Evolutionary conservation across 2,113 vertebrate genomes (phyloP).

Genomic region (Circaetus gallicus): DNA sequence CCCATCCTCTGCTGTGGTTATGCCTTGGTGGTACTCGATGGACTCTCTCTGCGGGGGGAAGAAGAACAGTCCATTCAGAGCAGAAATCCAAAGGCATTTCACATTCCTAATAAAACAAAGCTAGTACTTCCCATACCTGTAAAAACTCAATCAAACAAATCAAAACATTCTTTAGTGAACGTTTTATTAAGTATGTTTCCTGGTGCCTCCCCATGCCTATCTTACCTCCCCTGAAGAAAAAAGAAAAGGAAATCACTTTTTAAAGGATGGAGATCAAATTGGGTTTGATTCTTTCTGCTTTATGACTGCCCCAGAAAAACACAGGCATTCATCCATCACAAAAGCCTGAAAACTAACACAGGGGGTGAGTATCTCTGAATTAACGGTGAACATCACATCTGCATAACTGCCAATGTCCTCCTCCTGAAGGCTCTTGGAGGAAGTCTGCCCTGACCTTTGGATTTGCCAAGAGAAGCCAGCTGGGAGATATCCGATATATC

Average conservation of each 20-base stretch:
- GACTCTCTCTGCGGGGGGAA: background rate
- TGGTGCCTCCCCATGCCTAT: too few species aligned
- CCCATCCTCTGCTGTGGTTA: background rate
- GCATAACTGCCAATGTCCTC: background rate
- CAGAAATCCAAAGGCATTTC: background rate
- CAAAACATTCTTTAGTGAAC: background rate
- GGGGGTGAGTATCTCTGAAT: background rate
- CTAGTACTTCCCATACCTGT: background rate
- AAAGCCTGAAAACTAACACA: background rate
- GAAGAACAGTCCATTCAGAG: background rate
- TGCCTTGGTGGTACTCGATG: background rate
- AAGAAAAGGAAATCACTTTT: background rate
- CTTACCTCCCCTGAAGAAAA: background rate
- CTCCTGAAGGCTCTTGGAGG: background rate
- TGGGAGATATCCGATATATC: background rate
- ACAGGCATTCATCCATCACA: too few species aligned
- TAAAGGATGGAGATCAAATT: background rate
- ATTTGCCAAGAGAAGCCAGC: background rate
- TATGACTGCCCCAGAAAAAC: background rate
- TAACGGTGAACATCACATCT: fast-evolving
- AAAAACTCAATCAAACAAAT: background rate
- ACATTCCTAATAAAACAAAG: background rate
- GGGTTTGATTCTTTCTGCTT: background rate
- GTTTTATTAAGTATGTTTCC: background rate
- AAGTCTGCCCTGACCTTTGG: background rate